Percentiles rank a stretch among this genome's conserved stretches.
These are phyloP conservation scores for Sinelater perroti DNA, from an alignment of 2,888 invertebrate species.

Conservation along the genomic window DNA sequence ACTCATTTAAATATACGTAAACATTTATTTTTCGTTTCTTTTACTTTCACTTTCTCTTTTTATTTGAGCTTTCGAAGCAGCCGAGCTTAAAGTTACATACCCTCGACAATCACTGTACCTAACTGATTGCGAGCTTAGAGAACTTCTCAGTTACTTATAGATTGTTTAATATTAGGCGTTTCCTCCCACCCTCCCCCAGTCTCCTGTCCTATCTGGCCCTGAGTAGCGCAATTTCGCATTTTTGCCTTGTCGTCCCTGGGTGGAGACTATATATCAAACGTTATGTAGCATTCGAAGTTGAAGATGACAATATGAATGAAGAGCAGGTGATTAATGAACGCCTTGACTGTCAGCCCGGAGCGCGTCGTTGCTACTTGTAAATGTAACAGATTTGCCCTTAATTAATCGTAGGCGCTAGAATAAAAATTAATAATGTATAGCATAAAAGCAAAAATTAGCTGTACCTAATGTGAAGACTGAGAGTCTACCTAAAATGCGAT, in stretches of 20 bases:
- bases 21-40: slow-evolving; percentile 5
- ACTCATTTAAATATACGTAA: slow-evolving; percentile 11
- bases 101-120: slow-evolving; percentile 17
- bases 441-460: slow-evolving; percentile 9
- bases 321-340: slow-evolving; percentile 29
- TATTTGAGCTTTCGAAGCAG: not conserved
- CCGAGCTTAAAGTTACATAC: slow-evolving; percentile 10
- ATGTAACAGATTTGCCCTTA: slow-evolving; percentile 25
- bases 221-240: slow-evolving; percentile 12
- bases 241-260: slow-evolving; percentile 18
- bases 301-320: slow-evolving; percentile 32
- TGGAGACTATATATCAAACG: slow-evolving; percentile 28
- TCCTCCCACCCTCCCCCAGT: too few relatives aligned
- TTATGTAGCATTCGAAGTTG: slow-evolving; percentile 29
- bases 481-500: slow-evolving; percentile 11
- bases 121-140: slow-evolving; percentile 9
- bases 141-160: not conserved
- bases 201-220: too few relatives aligned
- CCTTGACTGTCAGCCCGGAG: slow-evolving; percentile 24
- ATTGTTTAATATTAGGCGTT: too few relatives aligned
- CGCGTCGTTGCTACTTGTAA: slow-evolving; percentile 17
- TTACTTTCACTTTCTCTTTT: not conserved
- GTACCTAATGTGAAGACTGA: slow-evolving; percentile 15
- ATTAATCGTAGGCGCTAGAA: slow-evolving; percentile 19
- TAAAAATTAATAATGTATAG: too few relatives aligned